Conservation (phyloP, 2,888 invertebrate genomes). For the Pseudoips prasinana region DNA sequence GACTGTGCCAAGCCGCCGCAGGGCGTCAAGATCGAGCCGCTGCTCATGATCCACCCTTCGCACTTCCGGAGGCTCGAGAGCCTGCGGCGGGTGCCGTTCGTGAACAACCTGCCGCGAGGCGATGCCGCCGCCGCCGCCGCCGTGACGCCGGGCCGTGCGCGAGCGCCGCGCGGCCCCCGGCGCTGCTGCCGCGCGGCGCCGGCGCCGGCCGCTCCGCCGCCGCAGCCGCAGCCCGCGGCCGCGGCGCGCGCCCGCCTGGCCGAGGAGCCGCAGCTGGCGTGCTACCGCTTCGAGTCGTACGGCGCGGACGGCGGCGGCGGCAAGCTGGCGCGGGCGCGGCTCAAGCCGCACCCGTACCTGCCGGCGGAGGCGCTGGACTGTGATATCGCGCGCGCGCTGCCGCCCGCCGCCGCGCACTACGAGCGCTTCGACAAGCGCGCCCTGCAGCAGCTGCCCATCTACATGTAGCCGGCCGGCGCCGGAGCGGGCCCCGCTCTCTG, state of each 20-base stretch:
- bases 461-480: slow-evolving; percentile 67
- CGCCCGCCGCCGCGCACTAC: slow-evolving; percentile 61
- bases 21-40: slow-evolving; percentile 90
- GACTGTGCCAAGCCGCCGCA: slow-evolving; percentile 94
- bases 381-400: slow-evolving; percentile 71
- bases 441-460: slow-evolving; percentile 78
- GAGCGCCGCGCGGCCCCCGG: slow-evolving; percentile 42
- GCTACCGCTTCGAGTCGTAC: slow-evolving; percentile 54
- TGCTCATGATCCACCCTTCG: slow-evolving; percentile 94
- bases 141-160: slow-evolving; percentile 38
- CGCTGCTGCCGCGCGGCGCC: slow-evolving; percentile 49
- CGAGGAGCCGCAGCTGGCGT: slow-evolving; percentile 38
- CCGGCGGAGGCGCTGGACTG: slow-evolving; percentile 60
- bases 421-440: slow-evolving; percentile 78
- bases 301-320: slow-evolving; percentile 43
- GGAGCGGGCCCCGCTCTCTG: slow-evolving; percentile 55
- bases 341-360: slow-evolving; percentile 61
- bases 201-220: slow-evolving; percentile 42
- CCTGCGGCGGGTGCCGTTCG: slow-evolving; percentile 90
- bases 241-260: slow-evolving; percentile 38
- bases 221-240: slow-evolving; percentile 47
- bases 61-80: slow-evolving; percentile 94
- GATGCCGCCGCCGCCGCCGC: slow-evolving; percentile 63
- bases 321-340: slow-evolving; percentile 50
- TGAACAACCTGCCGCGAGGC: slow-evolving; percentile 89